Evolutionary conservation across 2,797 vertebrate genomes (phyloP).

Genomic region (Xiphorhynchus erythropygius): DNA sequence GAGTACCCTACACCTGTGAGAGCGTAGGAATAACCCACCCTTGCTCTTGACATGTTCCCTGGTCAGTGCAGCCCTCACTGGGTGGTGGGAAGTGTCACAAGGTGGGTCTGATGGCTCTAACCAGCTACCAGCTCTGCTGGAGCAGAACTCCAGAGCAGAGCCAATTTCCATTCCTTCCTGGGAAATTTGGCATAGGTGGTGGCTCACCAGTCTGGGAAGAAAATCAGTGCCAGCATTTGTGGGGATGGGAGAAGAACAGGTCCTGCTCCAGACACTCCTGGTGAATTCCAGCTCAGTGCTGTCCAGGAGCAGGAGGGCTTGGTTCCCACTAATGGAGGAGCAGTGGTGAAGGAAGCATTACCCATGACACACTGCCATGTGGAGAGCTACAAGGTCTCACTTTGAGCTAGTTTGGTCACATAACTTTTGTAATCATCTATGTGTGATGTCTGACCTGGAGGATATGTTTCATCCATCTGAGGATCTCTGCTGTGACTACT

Average conservation of each 20-base stretch:
- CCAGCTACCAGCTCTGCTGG: neutral
- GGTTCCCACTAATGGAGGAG: fast-evolving
- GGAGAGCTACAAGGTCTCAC: neutral
- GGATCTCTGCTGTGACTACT: neutral
- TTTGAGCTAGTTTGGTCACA: neutral
- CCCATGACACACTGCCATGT: fast-evolving
- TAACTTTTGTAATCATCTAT: neutral
- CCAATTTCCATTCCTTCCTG: neutral
- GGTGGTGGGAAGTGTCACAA: fast-evolving
- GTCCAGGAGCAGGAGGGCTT: neutral
- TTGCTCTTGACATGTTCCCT: fast-evolving
- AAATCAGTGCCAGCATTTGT: neutral
- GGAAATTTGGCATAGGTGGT: neutral
- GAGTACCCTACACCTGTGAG: fast-evolving
- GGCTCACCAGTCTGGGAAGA: neutral
- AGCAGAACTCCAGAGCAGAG: neutral
- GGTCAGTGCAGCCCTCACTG: fast-evolving
- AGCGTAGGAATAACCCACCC: neutral
- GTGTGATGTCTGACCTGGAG: neutral
- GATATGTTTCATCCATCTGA: neutral
- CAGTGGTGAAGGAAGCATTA: neutral
- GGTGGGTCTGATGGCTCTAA: neutral
- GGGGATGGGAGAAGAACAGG: fast-evolving
- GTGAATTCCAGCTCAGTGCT: neutral
- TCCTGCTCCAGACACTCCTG: fast-evolving